These are phyloP conservation scores for Parnassius orleans DNA, from an alignment of 2,888 invertebrate genomes.

Conservation along the genomic window DNA sequence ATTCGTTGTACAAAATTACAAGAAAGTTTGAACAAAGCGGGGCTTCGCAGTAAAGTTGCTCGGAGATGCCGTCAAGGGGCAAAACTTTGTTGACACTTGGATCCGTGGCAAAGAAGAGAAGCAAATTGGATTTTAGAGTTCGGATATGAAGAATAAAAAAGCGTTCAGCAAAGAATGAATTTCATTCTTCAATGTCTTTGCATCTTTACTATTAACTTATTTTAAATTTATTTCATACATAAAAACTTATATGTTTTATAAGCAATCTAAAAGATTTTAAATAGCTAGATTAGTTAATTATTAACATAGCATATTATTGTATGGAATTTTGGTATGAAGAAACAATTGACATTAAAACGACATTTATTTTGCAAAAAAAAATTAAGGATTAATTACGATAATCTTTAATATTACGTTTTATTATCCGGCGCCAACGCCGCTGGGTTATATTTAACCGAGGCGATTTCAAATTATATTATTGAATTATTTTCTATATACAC, in stretches of 20 bases:
- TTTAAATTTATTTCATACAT: neutral
- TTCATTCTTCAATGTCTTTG: conserved; percentile 8
- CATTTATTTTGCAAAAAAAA: no score
- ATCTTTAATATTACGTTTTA: no score
- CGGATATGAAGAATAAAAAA: conserved; percentile 27
- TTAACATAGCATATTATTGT: no score
- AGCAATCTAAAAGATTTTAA: no score
- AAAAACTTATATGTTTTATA: neutral
- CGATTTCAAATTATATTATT: no score
- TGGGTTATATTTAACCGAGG: no score
- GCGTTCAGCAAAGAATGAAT: conserved; percentile 16
- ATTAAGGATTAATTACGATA: no score
- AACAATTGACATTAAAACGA: no score
- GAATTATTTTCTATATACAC: no score
- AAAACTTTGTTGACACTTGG: conserved; percentile 28
- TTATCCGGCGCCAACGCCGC: no score
- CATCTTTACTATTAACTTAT: conserved; percentile 10
- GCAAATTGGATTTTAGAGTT: conserved; percentile 28
- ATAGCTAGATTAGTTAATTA: no score
- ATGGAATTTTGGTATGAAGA: no score
- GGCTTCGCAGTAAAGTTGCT: conserved; percentile 18
- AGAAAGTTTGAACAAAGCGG: conserved; percentile 24
- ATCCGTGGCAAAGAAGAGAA: conserved; percentile 26
- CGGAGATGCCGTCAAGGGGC: conserved; percentile 23
- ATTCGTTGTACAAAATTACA: conserved; percentile 27